phyloP scores from a whole-genome alignment of 2,888 invertebrate genomes.

The Thereva nobilitata region DNA sequence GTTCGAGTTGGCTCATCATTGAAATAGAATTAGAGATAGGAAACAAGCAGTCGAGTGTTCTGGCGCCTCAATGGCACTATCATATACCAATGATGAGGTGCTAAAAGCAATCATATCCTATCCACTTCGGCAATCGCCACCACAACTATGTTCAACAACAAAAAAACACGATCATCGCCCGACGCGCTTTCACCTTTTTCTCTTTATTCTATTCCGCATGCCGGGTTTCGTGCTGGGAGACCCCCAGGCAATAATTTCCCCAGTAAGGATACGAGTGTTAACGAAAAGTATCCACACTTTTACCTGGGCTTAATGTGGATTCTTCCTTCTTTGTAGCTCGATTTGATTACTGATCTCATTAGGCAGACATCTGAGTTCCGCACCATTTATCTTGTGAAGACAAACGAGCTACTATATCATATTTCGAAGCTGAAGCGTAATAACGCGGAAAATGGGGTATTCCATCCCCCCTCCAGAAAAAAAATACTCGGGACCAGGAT shows the following conservation, averaged over 20 bases:
- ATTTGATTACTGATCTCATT: slow-evolving; percentile 35
- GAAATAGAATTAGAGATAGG: too few relatives aligned
- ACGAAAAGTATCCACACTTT: slow-evolving; percentile 4
- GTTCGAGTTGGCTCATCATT: too few relatives aligned
- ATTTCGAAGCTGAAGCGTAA: slow-evolving; percentile 23
- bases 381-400: slow-evolving; percentile 31
- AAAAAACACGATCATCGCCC: too few relatives aligned
- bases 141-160: not conserved
- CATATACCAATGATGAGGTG: slow-evolving; percentile 28
- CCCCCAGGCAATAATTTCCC: slow-evolving; percentile 9
- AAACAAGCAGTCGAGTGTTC: too few relatives aligned
- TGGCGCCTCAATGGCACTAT: not conserved
- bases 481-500: not conserved
- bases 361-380: slow-evolving; percentile 31
- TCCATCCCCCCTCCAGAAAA: not conserved
- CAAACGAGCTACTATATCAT: slow-evolving; percentile 29
- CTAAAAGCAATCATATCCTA: slow-evolving; percentile 28
- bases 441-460: slow-evolving; percentile 31
- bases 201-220: too few relatives aligned
- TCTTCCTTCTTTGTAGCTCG: slow-evolving; percentile 22
- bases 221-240: not conserved
- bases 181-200: too few relatives aligned
- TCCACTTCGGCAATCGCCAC: slow-evolving; percentile 18
- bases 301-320: slow-evolving; percentile 2
- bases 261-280: slow-evolving; percentile 11